phyloP scores from a whole-genome alignment of 2,888 invertebrate species.

The Eueremaeus valkanovi region DNA sequence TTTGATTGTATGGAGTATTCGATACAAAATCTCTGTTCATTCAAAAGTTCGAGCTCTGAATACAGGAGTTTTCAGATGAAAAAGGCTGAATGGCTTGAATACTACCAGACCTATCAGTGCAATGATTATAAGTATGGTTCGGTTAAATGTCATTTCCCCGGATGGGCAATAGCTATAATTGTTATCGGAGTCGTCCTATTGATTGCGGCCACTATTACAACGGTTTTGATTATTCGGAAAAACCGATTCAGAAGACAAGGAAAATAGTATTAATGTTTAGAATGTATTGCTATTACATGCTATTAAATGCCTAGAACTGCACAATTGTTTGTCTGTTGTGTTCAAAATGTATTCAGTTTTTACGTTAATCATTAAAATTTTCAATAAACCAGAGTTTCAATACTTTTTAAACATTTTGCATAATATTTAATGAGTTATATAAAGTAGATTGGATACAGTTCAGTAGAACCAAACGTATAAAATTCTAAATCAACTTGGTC shows the following conservation, averaged over 20 bases:
- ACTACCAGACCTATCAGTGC: constrained; percentile 19
- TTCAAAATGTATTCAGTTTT: too few species aligned
- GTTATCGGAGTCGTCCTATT: not conserved
- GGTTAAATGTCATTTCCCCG: constrained; percentile 25
- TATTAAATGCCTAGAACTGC: too few species aligned
- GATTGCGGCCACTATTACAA: not conserved
- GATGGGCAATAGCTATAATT: not conserved
- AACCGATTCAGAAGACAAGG: not conserved
- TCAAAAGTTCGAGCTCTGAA: not conserved
- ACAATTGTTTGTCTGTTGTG: too few species aligned
- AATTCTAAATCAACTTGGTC: too few species aligned
- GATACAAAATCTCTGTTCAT: not conserved
- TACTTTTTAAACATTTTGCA: too few species aligned
- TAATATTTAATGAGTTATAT: too few species aligned
- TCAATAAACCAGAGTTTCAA: too few species aligned
- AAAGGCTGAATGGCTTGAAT: constrained; percentile 1
- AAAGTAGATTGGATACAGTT: too few species aligned
- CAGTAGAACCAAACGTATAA: too few species aligned
- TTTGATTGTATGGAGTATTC: constrained; percentile 25
- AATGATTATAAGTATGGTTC: constrained; percentile 14
- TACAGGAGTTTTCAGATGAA: not conserved
- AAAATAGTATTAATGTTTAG: not conserved
- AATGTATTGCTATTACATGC: too few species aligned
- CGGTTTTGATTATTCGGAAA: not conserved
- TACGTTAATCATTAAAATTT: too few species aligned